Percentiles rank a stretch among this genome's conserved stretches.
These are phyloP conservation scores for Eucriotettix oculatus DNA, from an alignment of 2,888 invertebrate species.

Conservation along the genomic window DNA sequence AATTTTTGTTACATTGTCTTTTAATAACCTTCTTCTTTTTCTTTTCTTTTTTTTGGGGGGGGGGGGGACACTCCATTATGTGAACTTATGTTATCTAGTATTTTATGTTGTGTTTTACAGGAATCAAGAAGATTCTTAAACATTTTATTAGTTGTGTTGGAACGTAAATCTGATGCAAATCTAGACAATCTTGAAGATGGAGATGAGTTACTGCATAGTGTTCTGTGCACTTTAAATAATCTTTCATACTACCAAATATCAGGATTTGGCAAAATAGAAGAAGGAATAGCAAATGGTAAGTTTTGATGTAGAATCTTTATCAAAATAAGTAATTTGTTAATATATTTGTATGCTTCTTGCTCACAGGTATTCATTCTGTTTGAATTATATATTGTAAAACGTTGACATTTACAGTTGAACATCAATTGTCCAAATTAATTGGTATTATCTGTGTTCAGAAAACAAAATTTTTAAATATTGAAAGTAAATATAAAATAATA, in stretches of 20 bases:
- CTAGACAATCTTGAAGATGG: constrained; percentile 27
- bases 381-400: too few species aligned
- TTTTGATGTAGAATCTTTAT: neutral
- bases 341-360: too few species aligned
- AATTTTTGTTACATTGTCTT: neutral
- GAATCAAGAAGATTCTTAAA: constrained; percentile 16
- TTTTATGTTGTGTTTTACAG: neutral
- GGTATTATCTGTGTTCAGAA: too few species aligned
- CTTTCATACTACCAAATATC: constrained; percentile 52
- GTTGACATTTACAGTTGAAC: too few species aligned
- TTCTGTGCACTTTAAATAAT: constrained; percentile 69
- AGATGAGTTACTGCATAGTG: constrained; percentile 60
- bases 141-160: constrained; percentile 22
- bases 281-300: constrained; percentile 27
- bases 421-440: too few species aligned
- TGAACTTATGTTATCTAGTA: too few species aligned
- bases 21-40: neutral
- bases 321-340: too few species aligned
- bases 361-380: too few species aligned
- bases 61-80: too few species aligned
- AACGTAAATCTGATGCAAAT: constrained; percentile 26
- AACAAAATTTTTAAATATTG: too few species aligned
- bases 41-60: too few species aligned
- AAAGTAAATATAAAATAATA: too few species aligned
- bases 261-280: constrained; percentile 30